A percentile compares a stretch with the other conserved stretches of the same genome.
Conservation (phyloP, 2,797 vertebrate genomes). For the Pelodytes ibericus region DNA sequence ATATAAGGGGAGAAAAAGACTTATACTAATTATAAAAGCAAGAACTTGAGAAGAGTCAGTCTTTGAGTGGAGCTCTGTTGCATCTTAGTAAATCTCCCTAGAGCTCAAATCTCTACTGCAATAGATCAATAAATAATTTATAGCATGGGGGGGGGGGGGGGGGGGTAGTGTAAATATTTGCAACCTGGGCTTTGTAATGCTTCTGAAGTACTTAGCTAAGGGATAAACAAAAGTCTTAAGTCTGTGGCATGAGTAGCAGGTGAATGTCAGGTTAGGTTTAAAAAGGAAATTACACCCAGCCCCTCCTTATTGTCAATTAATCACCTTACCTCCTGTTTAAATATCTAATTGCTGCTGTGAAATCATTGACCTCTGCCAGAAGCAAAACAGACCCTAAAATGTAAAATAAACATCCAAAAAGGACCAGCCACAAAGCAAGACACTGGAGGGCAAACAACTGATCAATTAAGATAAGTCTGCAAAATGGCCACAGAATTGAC, state of each 20-base stretch:
- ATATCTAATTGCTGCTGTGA: not conserved
- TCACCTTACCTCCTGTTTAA: conserved; percentile 7
- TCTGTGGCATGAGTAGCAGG: not conserved
- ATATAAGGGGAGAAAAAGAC: no score
- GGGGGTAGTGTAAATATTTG: no score
- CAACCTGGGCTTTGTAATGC: no score
- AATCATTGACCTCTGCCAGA: conserved; percentile 41
- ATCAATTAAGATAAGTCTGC: conserved; percentile 50
- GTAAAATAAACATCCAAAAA: conserved; percentile 45
- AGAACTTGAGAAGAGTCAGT: no score
- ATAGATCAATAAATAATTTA: no score
- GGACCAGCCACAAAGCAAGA: conserved; percentile 17
- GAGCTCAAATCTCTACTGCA: no score
- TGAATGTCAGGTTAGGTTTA: conserved; percentile 4
- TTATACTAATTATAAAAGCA: no score
- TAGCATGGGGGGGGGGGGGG: no score
- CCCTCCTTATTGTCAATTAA: not conserved
- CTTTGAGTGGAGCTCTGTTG: no score
- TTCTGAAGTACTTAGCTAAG: no score
- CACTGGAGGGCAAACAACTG: conserved; percentile 40
- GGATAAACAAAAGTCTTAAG: not conserved
- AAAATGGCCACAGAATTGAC: conserved; percentile 26
- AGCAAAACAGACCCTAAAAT: conserved; percentile 20
- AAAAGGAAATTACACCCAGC: conserved; percentile 16
- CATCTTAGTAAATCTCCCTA: no score